These are phyloP conservation scores for Teleogryllus occipitalis DNA, from an alignment of 1,140 invertebrate genomes.

Conservation along the genomic window DNA sequence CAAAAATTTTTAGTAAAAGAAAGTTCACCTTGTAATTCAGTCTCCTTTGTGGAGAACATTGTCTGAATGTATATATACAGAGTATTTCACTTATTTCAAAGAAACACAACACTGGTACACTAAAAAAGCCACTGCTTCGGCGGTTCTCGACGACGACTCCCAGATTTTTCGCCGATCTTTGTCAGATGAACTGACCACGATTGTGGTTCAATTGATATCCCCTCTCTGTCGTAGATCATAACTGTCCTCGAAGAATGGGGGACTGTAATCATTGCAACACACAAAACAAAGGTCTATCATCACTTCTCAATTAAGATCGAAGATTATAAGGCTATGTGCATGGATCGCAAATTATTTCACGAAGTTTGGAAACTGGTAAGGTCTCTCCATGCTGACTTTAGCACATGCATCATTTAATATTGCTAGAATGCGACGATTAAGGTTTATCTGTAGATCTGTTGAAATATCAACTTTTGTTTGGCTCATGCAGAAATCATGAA, in stretches of 20 bases:
- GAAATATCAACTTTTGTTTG: not conserved
- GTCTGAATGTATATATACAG: not conserved
- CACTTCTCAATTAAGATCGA: not conserved
- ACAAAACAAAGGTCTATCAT: not conserved
- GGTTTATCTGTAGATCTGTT: not conserved
- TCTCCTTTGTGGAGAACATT: not conserved
- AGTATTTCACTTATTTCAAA: not conserved
- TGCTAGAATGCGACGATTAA: not conserved
- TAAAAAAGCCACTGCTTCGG: not conserved
- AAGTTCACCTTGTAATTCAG: not conserved
- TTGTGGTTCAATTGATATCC: conserved; percentile 8
- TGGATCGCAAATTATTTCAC: not conserved
- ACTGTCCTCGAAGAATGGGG: conserved; percentile 11
- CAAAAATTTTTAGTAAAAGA: not conserved
- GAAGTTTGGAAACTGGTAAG: not conserved
- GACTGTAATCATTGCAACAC: conserved; percentile 15
- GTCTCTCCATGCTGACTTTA: not conserved
- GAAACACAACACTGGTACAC: not conserved
- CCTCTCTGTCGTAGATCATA: conserved; percentile 14
- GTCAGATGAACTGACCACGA: conserved; percentile 7
- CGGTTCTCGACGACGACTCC: not conserved
- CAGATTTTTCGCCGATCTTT: not conserved
- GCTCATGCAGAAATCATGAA: not conserved
- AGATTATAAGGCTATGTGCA: conserved; percentile 1
- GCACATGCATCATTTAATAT: conserved; percentile 1